Evolutionary conservation across 2,888 invertebrate genomes (phyloP), one percentile per base, ranked within the genome.

Genomic region (Erebia ligea): DNA sequence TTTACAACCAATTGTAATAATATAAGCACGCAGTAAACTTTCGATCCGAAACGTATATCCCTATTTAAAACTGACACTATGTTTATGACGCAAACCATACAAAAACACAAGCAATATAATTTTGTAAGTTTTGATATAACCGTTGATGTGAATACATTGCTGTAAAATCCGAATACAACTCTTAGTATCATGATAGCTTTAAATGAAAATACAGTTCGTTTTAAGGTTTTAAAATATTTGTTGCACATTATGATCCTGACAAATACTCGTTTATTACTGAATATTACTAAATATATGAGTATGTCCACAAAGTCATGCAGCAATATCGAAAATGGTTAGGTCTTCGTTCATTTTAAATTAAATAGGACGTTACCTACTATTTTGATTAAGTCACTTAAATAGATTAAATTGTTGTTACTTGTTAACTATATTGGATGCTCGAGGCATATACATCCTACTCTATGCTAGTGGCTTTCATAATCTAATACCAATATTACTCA

Each of bases 111-210:
- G 15, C 64, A 64, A 64, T 64, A 64, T 1, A 64, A 34, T 17
- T 64, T 64, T 8, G 52, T 34, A 8, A 64, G 10, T 15, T 4
- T 34, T 4, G 15, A 10, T 25, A 19, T 40, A 25, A 64, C 1
- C 40, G 52, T 64, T 4, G 52, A 52, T 25, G 8, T 50, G 17
- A 34, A 64, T 3, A 64, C 15, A 21, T 64, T 25, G n/a, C 64
- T 64, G 11, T 64, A 64, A 64, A 52, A 52, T 52, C 64, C 64
- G 11, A 64, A 64, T 17, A 64, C 1, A 50, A 52, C 25, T 52
- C 64, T 64, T 64, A 64, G 34, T 34, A 64, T 64, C 52, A 52
- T 25, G 10, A 64, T 21, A 17, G 64, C n/a, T 52, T 64, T 34
- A 1, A 64, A n/a, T 52, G 52, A 52, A 64, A 34, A 64, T 52